Evolutionary conservation across 2,113 vertebrate genomes (phyloP), one percentile per base, ranked within the genome.

Genomic region (Barbus barbus): DNA sequence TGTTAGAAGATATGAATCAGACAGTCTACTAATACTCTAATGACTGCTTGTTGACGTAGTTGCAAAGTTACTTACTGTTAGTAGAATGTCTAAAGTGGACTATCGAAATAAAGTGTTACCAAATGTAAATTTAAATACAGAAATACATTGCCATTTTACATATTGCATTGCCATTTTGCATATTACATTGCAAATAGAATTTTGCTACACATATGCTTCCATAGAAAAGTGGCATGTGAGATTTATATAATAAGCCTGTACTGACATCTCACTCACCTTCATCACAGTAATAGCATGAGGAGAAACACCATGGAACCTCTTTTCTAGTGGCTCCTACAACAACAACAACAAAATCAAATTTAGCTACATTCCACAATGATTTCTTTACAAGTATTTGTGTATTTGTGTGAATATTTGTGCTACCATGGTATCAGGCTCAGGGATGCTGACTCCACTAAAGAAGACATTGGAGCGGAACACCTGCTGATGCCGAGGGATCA

Each of bases 401-500:
- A 12, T 12, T 44, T 44, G 11, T 12, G 13, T 74, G 41, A 22
- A 5, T 24, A 20, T 56, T 31, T 60, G 18, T 38, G 44, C 12
- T 90, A 95, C 94, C 91, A 77, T 94, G 0, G 92, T 93, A 83
- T 95, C 94, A 0, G 94, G 94, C 48, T 95, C 94, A 31, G 94
- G 94, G 89, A 95, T 95, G 81, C 89, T 94, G 88, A 95, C 93
- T 86, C 94, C 94, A 20, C 90, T 95, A 89, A 95, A 95, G 91
- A 95, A 95, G 60, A 93, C 90, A 31, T 95, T 95, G 67, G 94
- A 95, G 63, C 84, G 92, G 86, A 95, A 95, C 41, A 94, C 92
- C 91, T 95, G 94, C 88, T 95, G 94, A 82, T 95, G 94, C 33
- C 92, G 93, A 79, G 94, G 94, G 83, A 94, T 95, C 90, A 95